Evolutionary conservation across 64 coral and sea anemone species (phyloP).

Genomic region (Stichodactyla helianthus): DNA sequence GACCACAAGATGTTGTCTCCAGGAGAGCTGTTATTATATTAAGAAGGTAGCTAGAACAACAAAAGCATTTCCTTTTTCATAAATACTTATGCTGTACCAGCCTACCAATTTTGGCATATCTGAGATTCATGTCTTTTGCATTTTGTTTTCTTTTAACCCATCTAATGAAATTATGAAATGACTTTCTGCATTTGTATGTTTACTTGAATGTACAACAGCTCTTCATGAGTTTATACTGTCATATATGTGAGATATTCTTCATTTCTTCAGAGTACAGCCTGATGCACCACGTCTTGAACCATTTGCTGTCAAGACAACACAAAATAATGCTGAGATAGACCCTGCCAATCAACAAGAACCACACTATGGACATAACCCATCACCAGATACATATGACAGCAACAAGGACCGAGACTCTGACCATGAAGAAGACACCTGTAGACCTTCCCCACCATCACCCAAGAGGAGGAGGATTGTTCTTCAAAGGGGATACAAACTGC

Average conservation of each 20-base stretch:
- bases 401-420: slow-evolving; percentile 17
- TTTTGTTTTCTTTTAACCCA: too few species aligned
- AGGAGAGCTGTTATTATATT: slow-evolving; percentile 95
- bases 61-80: too few species aligned
- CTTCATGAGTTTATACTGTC: too few species aligned
- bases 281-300: slow-evolving; percentile 91
- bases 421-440: neutral
- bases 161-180: too few species aligned
- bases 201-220: too few species aligned
- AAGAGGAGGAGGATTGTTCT: slow-evolving; percentile 79
- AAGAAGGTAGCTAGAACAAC: slow-evolving; percentile 49
- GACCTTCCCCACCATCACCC: neutral
- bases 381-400: slow-evolving; percentile 5
- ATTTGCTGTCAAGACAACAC: neutral
- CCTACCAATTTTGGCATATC: too few species aligned
- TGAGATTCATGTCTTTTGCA: too few species aligned
- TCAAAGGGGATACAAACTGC: slow-evolving; percentile 31
- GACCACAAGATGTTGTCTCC: slow-evolving; percentile 91
- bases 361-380: neutral
- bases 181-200: too few species aligned
- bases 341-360: neutral
- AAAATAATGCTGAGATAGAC: neutral
- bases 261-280: slow-evolving; percentile 54
- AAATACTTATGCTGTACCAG: too few species aligned
- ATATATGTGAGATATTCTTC: neutral